Conservation (phyloP, 2,888 invertebrate genomes). For the Lottia gigantea region DNA sequence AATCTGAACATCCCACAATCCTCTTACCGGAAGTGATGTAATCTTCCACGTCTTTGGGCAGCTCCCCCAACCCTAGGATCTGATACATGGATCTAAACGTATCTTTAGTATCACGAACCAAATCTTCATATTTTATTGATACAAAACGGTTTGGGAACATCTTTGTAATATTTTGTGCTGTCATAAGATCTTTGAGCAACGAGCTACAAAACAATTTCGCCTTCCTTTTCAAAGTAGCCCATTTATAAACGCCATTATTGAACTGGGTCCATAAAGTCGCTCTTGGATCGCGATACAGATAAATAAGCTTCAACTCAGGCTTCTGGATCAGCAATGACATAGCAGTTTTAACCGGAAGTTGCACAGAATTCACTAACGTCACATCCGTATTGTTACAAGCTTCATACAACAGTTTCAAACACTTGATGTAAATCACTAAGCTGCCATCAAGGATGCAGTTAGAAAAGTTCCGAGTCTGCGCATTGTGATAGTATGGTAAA, state of each 20-base stretch:
- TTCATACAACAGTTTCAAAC: slow-evolving; percentile 1
- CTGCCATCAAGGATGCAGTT: neutral
- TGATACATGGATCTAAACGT: neutral
- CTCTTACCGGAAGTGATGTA: neutral
- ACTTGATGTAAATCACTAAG: neutral
- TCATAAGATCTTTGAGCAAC: neutral
- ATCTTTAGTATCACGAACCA: neutral
- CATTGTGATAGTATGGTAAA: neutral
- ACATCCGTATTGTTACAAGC: neutral
- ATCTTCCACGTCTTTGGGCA: neutral
- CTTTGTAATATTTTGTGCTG: neutral
- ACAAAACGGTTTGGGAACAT: neutral
- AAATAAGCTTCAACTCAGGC: neutral
- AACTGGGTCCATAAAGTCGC: slow-evolving; percentile 1
- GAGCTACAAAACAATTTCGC: neutral
- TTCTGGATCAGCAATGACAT: neutral
- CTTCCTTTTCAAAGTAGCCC: neutral
- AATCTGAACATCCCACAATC: neutral
- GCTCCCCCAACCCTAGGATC: neutral
- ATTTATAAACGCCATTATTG: neutral
- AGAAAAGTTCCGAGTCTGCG: neutral
- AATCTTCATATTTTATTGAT: neutral
- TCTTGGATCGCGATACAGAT: slow-evolving; percentile 4
- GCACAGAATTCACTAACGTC: neutral
- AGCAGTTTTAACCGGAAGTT: neutral